A percentile compares a stretch with the other conserved stretches of the same genome.
Evolutionary conservation across 1,140 invertebrate species (phyloP).

Genomic region (Aphaenogaster floridana): DNA sequence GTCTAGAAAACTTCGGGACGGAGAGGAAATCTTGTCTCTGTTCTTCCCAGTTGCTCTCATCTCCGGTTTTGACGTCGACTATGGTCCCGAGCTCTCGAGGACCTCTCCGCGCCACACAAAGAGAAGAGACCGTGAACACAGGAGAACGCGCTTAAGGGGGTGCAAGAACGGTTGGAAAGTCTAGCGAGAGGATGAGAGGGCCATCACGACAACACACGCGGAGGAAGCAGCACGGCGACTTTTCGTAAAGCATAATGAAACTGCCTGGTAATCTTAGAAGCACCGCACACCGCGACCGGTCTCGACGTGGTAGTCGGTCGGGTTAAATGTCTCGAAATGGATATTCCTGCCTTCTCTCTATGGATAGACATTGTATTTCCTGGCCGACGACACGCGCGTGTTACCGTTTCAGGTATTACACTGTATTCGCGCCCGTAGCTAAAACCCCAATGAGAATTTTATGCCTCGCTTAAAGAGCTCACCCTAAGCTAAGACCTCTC

Average conservation of each 20-base stretch:
- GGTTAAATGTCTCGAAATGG: conserved; percentile 85
- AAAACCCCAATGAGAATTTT: conserved; percentile 77
- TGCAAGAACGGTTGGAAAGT: not conserved
- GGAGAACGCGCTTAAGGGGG: not conserved
- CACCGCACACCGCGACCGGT: conserved; percentile 74
- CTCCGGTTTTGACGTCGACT: conserved; percentile 72
- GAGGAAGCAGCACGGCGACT: conserved; percentile 53
- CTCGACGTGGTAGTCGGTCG: conserved; percentile 77
- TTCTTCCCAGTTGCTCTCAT: conserved; percentile 71
- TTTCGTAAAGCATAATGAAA: conserved; percentile 80
- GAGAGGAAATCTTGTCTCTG: conserved; percentile 73
- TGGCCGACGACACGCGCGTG: conserved; percentile 78
- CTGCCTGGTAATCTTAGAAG: conserved; percentile 84
- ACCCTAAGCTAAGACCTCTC: conserved; percentile 6
- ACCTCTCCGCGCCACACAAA: conserved; percentile 71
- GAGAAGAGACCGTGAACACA: conserved; percentile 41
- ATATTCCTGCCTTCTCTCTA: conserved; percentile 76
- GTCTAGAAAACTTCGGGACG: conserved; percentile 66
- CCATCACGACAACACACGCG: conserved; percentile 24
- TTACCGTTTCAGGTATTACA: conserved; percentile 84
- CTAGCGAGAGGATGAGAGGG: conserved; percentile 5
- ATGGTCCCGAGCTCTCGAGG: conserved; percentile 62
- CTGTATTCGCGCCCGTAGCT: conserved; percentile 39
- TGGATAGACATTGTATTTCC: conserved; percentile 66
- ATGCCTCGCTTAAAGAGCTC: conserved; percentile 72